A percentile compares a stretch with the other conserved stretches of the same genome.
Evolutionary conservation across 2,797 vertebrate species (phyloP).

Genomic region (Acridotheres tristis): DNA sequence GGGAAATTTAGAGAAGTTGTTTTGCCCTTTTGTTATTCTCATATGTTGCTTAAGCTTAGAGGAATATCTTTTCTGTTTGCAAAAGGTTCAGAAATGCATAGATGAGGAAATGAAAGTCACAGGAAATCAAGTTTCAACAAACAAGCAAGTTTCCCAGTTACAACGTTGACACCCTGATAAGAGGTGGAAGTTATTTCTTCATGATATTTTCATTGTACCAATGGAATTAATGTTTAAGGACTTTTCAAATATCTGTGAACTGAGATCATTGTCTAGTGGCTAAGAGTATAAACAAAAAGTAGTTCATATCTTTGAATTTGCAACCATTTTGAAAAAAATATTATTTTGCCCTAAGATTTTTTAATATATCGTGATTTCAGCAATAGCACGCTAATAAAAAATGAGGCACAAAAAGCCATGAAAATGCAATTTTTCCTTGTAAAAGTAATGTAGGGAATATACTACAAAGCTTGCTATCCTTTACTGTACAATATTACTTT

Average conservation of each 20-base stretch:
- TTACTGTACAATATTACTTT: neutral
- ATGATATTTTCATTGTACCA: neutral
- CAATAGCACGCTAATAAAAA: neutral
- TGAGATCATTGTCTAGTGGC: neutral
- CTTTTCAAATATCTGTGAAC: neutral
- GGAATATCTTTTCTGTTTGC: neutral
- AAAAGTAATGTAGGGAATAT: neutral
- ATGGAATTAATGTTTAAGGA: neutral
- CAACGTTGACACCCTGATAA: accelerated
- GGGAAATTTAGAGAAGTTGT: neutral
- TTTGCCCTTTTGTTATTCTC: neutral
- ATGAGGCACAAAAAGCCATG: neutral
- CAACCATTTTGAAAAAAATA: neutral
- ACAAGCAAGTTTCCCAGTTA: neutral
- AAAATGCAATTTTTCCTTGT: neutral
- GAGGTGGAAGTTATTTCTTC: neutral
- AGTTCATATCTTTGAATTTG: neutral
- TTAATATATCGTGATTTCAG: neutral
- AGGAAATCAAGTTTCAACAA: neutral
- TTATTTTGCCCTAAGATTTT: neutral
- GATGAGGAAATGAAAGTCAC: neutral
- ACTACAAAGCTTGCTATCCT: neutral
- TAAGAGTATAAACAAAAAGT: neutral
- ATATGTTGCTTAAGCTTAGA: neutral
- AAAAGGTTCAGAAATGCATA: neutral